A percentile compares a stretch with the other conserved stretches of the same genome.
Evolutionary conservation across 2,797 vertebrate genomes (phyloP).

Genomic region (Danio choprae): DNA sequence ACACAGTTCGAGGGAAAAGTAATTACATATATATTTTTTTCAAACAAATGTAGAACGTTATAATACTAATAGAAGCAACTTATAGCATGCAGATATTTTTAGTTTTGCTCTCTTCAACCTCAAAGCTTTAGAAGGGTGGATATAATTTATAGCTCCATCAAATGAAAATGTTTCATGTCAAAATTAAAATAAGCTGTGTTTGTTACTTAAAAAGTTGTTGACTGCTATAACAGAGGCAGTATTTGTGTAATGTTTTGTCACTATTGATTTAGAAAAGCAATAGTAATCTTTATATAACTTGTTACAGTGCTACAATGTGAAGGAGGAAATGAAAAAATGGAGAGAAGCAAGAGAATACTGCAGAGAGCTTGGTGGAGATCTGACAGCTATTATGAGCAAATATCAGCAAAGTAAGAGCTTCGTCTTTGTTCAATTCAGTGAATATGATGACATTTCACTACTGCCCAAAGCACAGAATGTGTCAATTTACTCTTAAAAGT

Average conservation of each 20-base stretch:
- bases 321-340: conserved; percentile 75
- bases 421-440: background rate
- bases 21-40: background rate
- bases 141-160: background rate
- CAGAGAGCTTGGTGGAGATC: conserved; percentile 74
- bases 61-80: background rate
- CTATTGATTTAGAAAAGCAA: background rate
- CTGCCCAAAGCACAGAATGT: background rate
- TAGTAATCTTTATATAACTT: background rate
- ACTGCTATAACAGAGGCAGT: background rate
- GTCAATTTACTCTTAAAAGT: background rate
- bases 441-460: conserved; percentile 35
- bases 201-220: background rate
- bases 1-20: conserved; percentile 63
- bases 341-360: conserved; percentile 76
- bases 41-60: background rate
- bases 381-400: conserved; percentile 73
- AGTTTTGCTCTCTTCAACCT: background rate
- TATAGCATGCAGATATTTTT: background rate
- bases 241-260: background rate
- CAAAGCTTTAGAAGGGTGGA: background rate
- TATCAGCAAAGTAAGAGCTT: conserved; percentile 78
- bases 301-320: conserved; percentile 79
- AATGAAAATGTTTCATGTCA: background rate
- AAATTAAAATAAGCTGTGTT: background rate